Evolutionary conservation across 2,797 vertebrate genomes (phyloP), one percentile per base, ranked within the genome.

Genomic region (Phrynocephalus vlangalii): DNA sequence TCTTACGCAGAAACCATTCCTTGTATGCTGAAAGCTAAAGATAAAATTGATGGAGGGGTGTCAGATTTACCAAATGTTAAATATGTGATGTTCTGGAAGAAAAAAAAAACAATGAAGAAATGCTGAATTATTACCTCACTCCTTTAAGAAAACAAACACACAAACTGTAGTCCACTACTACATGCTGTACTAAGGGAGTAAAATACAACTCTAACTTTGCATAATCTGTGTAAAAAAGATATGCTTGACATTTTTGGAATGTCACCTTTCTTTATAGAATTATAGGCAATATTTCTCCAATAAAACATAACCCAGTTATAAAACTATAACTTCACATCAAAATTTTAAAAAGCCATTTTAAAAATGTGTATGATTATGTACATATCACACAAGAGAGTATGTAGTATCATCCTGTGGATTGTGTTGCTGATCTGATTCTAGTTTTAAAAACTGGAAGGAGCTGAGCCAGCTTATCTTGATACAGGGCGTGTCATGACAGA

Each of bases 251-350:
- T 97, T 96, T 76, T 96, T 97, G 97, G 96, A 97, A 97, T 97
- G 96, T 97, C 97, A 97, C 96, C 96, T 97, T 96, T 97, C 96
- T 97, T 96, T 97, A 97, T 97, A 97, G 97, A 97, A 97, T 97
- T 97, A 97, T 97, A 97, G 96, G 96, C 96, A 97, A 97, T 96
- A 96, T 97, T 96, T 97, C 95, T 96, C 96, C 97, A 96, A 97
- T 97, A 97, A 97, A 97, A 97, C 96, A 97, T 97, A 97, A 97
- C 96, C 96, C 96, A 97, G 96, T 97, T 97, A 97, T 96, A 97
- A 97, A 97, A 97, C 97, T 97, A 97, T 97, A 97, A 97, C 97
- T 97, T 97, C 97, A 97, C 97, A 97, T 97, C 97, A 97, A 97
- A 97, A 97, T 96, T 96, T 97, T 95, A 97, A 97, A 97, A 97